Evolutionary conservation across 1,140 invertebrate species (phyloP), one percentile per base, ranked within the genome.

Genomic region (Metaphire vulgaris): DNA sequence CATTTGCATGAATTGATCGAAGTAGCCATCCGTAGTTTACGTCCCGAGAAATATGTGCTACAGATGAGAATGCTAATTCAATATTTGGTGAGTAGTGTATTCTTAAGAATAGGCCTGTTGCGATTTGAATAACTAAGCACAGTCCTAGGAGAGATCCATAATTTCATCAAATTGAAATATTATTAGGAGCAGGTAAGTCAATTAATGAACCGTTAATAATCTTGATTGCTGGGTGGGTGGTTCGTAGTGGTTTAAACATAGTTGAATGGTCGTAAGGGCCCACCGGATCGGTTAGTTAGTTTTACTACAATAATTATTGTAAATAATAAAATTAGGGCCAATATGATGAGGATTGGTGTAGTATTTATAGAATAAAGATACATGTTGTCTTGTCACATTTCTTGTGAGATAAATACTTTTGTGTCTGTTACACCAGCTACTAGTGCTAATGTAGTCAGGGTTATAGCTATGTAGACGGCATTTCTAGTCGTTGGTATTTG

Each of bases 1-100:
- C 76, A 80, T 80, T 80, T 79, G 80, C 79, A 81, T 80, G 80
- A 64, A 80, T 72, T 30, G 80, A 64, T 2, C 80, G 80, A 30
- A 80, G 73, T 1, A 80, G 41, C 66, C 80, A 80, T 31, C 80
- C 80, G 79, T 30, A 81, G 69, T 80, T 80, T 26, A 80, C 69
- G 29, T 80, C 80, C 76, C 69, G 78, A 2, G 80, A 79, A 78
- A 80, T 81, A 71, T 81, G 81, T 68, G 79, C 29, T 76, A 81
- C 76, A 56, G 81, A 82, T 1, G 34, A 32, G 80, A 82, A 80
- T 65, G 80, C 75, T n/a, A 72, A 66, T 2, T 71, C 72, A 68
- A 75, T 78, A 72, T 81, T 65, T 76, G 56, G 21, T 65, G 31
- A n/a, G 75, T 75, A 80, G 56, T 81, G 80, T 71, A 80, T 81